Percentiles rank a stretch among this genome's conserved stretches.
phyloP scores from a whole-genome alignment of 2,113 vertebrate genomes.

The Crotalus helleri region DNA sequence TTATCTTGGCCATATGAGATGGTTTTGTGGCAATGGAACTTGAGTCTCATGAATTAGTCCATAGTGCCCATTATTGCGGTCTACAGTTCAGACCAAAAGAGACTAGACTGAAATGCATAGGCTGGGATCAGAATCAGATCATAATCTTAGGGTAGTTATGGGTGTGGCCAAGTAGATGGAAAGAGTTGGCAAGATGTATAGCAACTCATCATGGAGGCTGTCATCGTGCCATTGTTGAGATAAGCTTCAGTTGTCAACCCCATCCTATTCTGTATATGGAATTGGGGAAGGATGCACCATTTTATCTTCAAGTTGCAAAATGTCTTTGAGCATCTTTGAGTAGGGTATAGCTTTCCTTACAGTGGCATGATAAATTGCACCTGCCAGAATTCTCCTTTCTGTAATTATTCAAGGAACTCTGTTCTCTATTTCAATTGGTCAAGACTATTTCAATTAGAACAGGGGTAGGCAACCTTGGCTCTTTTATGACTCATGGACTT shows the following conservation, averaged over 20 bases:
- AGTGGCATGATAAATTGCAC: not conserved
- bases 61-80: not conserved
- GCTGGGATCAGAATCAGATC: not conserved
- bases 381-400: not conserved
- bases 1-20: not conserved
- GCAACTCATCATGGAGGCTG: not conserved
- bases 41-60: not conserved
- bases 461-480: too few species aligned
- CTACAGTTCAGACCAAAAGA: not conserved
- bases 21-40: not conserved
- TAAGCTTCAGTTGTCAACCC: not conserved
- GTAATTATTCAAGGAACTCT: not conserved
- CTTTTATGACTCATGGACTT: too few species aligned
- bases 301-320: not conserved
- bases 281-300: not conserved
- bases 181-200: not conserved
- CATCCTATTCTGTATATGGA: not conserved
- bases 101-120: not conserved
- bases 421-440: not conserved
- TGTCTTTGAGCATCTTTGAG: not conserved
- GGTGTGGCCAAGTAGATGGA: not conserved
- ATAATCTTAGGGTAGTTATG: not conserved
- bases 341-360: not conserved
- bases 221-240: not conserved
- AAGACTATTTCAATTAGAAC: not conserved